Conservation (phyloP, 1,140 invertebrate genomes). For the Drosophila varians region DNA sequence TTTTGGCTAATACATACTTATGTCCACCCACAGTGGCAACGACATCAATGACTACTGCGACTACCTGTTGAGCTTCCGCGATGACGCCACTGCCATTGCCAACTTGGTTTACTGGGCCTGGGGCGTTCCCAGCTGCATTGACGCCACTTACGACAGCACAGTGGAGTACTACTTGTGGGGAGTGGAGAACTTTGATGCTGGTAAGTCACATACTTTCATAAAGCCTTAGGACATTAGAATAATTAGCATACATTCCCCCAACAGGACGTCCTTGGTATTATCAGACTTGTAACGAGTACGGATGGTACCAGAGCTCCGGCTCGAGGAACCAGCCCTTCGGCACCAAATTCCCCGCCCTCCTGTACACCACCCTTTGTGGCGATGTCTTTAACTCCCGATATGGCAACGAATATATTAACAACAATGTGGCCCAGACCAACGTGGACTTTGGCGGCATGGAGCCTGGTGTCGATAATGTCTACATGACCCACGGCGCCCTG, state of each 20-base stretch:
- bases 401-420: constrained; percentile 83
- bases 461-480: constrained; percentile 86
- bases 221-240: not conserved
- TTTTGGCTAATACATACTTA: too few relatives aligned
- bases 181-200: constrained; percentile 37
- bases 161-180: constrained; percentile 55
- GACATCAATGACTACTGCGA: constrained; percentile 61
- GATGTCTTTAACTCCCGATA: constrained; percentile 87
- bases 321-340: constrained; percentile 87
- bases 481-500: constrained; percentile 86
- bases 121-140: constrained; percentile 45
- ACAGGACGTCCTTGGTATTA: constrained; percentile 89
- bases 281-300: constrained; percentile 93
- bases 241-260: not conserved
- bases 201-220: constrained; percentile 39
- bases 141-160: constrained; percentile 52
- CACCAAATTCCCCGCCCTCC: constrained; percentile 85
- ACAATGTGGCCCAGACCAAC: constrained; percentile 86
- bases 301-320: constrained; percentile 91
- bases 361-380: constrained; percentile 87
- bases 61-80: constrained; percentile 49
- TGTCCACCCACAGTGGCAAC: constrained; percentile 18
- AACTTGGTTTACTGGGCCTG: constrained; percentile 62
- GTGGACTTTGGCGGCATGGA: constrained; percentile 85
- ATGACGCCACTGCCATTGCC: constrained; percentile 65